Conservation (phyloP, 2,888 invertebrate genomes). For the Arge pagana region DNA sequence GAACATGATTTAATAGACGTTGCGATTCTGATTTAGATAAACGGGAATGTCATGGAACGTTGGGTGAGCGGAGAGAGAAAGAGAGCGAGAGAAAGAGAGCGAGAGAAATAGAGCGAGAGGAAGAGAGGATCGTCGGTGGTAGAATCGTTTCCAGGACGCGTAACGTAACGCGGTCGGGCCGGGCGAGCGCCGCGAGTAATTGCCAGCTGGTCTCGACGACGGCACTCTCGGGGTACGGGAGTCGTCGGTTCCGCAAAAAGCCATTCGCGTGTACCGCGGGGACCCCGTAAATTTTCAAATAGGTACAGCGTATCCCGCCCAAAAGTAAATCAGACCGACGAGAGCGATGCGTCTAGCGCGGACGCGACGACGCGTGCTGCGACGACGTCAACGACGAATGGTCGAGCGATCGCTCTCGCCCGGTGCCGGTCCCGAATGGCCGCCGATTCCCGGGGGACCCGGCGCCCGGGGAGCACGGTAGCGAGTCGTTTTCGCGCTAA, state of each 20-base stretch:
- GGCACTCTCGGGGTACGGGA: neutral
- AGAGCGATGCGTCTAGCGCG: neutral
- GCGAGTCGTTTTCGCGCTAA: neutral
- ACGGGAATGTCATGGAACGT: too few species aligned
- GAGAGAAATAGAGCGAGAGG: neutral
- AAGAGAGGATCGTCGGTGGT: constrained; percentile 15
- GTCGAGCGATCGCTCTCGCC: too few species aligned
- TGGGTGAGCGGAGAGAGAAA: too few species aligned
- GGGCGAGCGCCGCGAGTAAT: constrained; percentile 52
- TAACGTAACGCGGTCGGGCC: too few species aligned
- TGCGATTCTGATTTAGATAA: too few species aligned
- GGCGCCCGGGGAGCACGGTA: too few species aligned
- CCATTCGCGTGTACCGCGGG: constrained; percentile 2
- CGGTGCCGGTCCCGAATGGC: too few species aligned
- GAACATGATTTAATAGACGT: too few species aligned
- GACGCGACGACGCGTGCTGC: too few species aligned
- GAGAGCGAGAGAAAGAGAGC: neutral
- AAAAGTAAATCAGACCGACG: constrained; percentile 3
- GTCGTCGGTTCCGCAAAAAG: constrained; percentile 5
- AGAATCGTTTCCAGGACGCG: constrained; percentile 50
- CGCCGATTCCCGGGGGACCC: too few species aligned
- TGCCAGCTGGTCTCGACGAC: constrained; percentile 32
- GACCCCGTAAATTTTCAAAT: constrained; percentile 13
- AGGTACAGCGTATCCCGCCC: neutral
- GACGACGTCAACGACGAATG: too few species aligned